Conservation (phyloP, 2,113 vertebrate species). For the Pelvicachromis taeniatus region DNA sequence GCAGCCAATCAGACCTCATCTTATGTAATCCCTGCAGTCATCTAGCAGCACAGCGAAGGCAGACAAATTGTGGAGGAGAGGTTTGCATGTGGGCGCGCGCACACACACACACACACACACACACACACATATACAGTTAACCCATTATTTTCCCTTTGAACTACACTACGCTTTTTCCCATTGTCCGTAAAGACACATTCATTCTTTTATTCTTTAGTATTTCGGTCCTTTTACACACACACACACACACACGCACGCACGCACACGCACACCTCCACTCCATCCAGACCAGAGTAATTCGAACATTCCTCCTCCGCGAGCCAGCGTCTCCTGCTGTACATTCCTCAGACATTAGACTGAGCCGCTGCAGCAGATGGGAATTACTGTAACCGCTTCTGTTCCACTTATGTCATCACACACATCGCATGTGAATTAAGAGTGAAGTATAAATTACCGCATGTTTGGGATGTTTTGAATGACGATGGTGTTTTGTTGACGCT, state of each 20-base stretch:
- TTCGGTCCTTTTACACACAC: background rate
- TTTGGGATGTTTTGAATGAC: background rate
- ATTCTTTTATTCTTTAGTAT: background rate
- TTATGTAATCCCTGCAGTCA: constrained; percentile 59
- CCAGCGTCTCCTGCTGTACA: constrained; percentile 33
- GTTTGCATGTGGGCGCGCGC: background rate
- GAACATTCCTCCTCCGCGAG: constrained; percentile 53
- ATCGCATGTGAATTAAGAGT: background rate
- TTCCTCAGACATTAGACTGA: constrained; percentile 52
- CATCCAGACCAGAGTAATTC: constrained; percentile 29
- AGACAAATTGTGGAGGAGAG: constrained; percentile 8
- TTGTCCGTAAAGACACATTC: background rate
- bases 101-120: background rate
- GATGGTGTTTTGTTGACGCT: background rate
- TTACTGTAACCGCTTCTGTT: constrained; percentile 15
- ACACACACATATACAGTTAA: background rate
- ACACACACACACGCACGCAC: background rate
- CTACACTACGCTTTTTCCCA: background rate
- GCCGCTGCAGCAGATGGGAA: constrained; percentile 39
- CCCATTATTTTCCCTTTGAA: background rate
- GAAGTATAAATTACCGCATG: constrained; percentile 14
- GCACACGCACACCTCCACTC: background rate
- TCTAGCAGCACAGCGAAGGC: background rate
- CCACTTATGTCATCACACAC: constrained; percentile 36
- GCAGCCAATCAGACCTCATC: constrained; percentile 37